A percentile compares a stretch with the other conserved stretches of the same genome.
Conservation (phyloP, 2,797 vertebrate species). For the Triplophysa yarkandensis region DNA sequence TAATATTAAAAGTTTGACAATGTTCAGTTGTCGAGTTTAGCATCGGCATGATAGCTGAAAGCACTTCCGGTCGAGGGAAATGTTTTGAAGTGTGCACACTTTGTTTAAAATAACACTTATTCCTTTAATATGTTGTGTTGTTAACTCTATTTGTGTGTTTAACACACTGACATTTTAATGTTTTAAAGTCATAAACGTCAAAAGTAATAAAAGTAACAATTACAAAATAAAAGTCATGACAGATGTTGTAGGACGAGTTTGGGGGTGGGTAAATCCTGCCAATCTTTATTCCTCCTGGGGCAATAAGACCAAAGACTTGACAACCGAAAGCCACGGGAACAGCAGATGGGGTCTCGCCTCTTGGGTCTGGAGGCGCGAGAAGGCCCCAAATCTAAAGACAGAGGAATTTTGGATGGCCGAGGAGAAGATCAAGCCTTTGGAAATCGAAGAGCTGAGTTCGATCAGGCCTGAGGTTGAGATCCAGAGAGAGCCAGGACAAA, state of each 20-base stretch:
- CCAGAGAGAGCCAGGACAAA: not conserved
- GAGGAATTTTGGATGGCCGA: conserved; percentile 76
- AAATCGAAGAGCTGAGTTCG: conserved; percentile 49
- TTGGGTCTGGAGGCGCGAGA: conserved; percentile 70
- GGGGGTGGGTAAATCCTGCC: conserved; percentile 72
- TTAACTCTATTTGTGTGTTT: not conserved
- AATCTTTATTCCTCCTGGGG: conserved; percentile 65
- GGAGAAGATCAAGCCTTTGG: conserved; percentile 44
- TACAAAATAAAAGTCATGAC: conserved; percentile 70
- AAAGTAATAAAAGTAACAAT: not conserved
- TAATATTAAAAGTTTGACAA: too few species aligned
- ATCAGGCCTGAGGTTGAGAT: conserved; percentile 10
- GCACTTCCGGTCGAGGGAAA: conserved; percentile 15
- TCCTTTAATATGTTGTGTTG: too few species aligned
- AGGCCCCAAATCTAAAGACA: conserved; percentile 49
- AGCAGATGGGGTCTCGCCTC: conserved; percentile 58
- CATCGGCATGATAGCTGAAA: conserved; percentile 3
- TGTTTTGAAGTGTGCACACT: too few species aligned
- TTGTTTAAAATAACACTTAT: too few species aligned
- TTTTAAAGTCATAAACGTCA: not conserved
- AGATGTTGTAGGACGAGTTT: conserved; percentile 66
- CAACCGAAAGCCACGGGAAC: conserved; percentile 34
- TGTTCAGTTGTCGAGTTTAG: not conserved
- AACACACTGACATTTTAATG: not conserved
- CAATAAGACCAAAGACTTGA: conserved; percentile 22